Evolutionary conservation across 2,888 invertebrate genomes (phyloP), one percentile per base, ranked within the genome.

Genomic region (Aphidoletes aphidimyza): DNA sequence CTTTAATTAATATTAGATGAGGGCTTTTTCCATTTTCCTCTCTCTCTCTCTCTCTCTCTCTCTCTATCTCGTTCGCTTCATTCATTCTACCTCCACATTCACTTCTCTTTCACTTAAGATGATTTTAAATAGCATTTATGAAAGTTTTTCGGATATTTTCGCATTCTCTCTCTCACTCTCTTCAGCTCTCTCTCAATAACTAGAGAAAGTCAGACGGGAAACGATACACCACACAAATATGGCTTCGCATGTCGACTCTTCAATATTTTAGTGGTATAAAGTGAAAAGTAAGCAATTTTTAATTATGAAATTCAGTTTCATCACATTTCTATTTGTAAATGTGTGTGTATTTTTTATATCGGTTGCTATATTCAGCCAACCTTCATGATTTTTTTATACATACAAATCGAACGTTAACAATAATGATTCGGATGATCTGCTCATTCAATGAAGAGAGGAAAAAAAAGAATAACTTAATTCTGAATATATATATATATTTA

Each of bases 221-320:
- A 26, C 26, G 69, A 69, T 11, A 30, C 14, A 42, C 42, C 42
- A 42, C 14, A 9, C 6, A 9, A 2, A 30, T 69, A 30, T 69
- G 69, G 69, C 34, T 69, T 69, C 69, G 69, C 69, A 3, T 3
- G 69, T 69, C 14, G 34, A 34, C 69, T 69, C 30, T 69, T 69
- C 69, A 69, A 69, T 69, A 69, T 30, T 69, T 69, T 69, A 69
- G 34, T 69, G 69, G 69, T 34, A 9, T 34, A 69, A 69, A 69
- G 69, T 69, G 69, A 69, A 69, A 69, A 69, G 69, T 69, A 69
- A 69, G 69, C 69, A 69, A 69, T 69, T 69, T 69, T 69, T 69
- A 69, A 69, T 69, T 69, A 69, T 69, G n/a, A 34, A 69, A 30
- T 69, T 69, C 69, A 14, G 69, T 30, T 69, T 69, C 69, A 69